A percentile compares a stretch with the other conserved stretches of the same genome.
Conservation (phyloP, 2,113 vertebrate species). For the Microcebus lehilahytsara region DNA sequence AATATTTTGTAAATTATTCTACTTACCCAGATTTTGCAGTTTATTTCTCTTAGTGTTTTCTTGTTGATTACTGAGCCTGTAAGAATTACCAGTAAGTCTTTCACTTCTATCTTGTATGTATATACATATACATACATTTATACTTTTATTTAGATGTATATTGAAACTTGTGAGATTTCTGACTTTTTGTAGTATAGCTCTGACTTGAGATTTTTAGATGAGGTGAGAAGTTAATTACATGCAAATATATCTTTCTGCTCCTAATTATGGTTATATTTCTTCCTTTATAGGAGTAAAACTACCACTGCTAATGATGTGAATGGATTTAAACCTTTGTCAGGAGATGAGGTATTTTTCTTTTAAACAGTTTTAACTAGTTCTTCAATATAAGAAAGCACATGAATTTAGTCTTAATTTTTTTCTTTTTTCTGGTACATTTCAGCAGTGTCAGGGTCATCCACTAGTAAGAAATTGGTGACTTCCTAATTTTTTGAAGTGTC, state of each 20-base stretch:
- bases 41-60: neutral
- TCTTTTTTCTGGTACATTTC: constrained; percentile 7
- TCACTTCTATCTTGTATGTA: neutral
- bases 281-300: constrained; percentile 80
- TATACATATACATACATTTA: neutral
- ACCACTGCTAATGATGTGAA: constrained; percentile 78
- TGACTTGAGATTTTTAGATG: constrained; percentile 11
- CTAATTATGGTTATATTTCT: constrained; percentile 46
- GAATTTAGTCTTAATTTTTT: neutral
- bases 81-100: neutral
- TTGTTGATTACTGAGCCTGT: neutral
- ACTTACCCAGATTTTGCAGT: neutral
- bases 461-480: neutral
- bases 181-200: neutral
- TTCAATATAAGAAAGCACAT: neutral
- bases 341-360: constrained; percentile 83
- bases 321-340: constrained; percentile 82
- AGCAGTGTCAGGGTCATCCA: neutral
- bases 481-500: constrained; percentile 32
- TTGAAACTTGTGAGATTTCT: neutral
- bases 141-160: neutral
- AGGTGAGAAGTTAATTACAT: neutral
- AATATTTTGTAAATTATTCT: neutral
- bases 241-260: neutral
- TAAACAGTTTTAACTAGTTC: neutral